Evolutionary conservation across 1,140 invertebrate species (phyloP), one percentile per base, ranked within the genome.

Genomic region (Aphidius gifuensis): DNA sequence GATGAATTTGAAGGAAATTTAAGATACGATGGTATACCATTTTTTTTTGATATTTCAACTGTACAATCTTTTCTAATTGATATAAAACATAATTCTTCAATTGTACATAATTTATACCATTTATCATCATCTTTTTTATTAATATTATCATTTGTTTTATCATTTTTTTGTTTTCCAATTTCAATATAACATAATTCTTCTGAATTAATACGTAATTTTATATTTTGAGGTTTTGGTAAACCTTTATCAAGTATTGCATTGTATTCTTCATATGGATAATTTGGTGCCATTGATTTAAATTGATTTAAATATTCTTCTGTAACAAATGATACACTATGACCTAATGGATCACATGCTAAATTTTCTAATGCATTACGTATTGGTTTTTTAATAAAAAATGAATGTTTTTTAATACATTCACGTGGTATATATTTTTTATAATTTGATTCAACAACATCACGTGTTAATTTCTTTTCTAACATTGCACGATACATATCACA

Each of bases 341-440:
- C 84, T 40, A 82, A 83, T 32, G 23, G 4, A 32, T 32, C 4
- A 32, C 4, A 2, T 3, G 23, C 23, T 45, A 91, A 80, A 60
- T 84, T 80, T 1, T 79, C 82, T n/a, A 92, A 79, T n/a, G 83
- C 85, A 64, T 87, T 83, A 63, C 85, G 84, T 50, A 92, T 90
- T 56, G 87, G 87, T 69, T 88, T 87, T 68, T 88, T 90, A 2
- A 91, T 84, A 74, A 91, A 91, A 71, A 90, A 85, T 11, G 84
- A 80, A 78, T 92, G 90, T 60, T 85, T 83, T 64, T 87, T 89
- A 16, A 90, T 82, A 50, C 93, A 85, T 61, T 88, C 86, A 75
- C 88, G 90, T 0, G 92, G 92, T 65, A 94, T 86, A 79, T 89
- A 94, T 64, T 88, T 88, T 72, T 89, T 91, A 63, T 91, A 93